Evolutionary conservation across 2,113 vertebrate species (phyloP).

Genomic region (Micronycteris hirsuta): DNA sequence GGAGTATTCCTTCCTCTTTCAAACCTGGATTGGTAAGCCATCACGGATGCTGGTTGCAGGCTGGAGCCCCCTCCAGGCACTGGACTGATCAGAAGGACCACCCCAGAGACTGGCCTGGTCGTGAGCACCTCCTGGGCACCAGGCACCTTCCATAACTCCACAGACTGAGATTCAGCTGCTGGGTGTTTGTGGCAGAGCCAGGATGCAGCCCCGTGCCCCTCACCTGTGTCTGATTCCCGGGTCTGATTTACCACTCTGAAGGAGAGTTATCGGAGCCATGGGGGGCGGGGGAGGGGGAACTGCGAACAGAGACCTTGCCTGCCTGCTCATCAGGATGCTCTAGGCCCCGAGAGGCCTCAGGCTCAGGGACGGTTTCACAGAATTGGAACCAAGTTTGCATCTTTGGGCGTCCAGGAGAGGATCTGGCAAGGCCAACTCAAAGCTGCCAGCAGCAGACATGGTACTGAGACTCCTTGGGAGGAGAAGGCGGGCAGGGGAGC

Average conservation of each 20-base stretch:
- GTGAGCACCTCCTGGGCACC: background rate
- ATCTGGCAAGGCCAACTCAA: background rate
- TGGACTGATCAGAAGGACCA: no score
- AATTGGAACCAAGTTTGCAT: fast-evolving
- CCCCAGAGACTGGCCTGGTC: fast-evolving
- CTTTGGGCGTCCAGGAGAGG: background rate
- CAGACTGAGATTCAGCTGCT: background rate
- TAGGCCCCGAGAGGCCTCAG: no score
- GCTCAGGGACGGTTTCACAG: background rate
- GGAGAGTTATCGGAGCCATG: background rate
- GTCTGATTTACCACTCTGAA: background rate
- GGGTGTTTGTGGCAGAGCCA: background rate
- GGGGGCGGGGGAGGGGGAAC: fast-evolving
- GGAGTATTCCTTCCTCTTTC: background rate
- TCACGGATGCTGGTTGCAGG: fast-evolving
- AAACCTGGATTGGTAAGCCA: background rate
- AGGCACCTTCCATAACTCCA: background rate
- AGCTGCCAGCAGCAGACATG: background rate
- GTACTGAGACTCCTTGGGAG: background rate
- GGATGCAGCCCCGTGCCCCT: background rate
- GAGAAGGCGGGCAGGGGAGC: background rate
- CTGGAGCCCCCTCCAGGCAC: background rate
- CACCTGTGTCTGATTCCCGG: background rate
- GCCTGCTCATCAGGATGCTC: no score
- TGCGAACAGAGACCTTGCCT: background rate